phyloP scores from a whole-genome alignment of 2,113 vertebrate genomes.

The Columba janthina region DNA sequence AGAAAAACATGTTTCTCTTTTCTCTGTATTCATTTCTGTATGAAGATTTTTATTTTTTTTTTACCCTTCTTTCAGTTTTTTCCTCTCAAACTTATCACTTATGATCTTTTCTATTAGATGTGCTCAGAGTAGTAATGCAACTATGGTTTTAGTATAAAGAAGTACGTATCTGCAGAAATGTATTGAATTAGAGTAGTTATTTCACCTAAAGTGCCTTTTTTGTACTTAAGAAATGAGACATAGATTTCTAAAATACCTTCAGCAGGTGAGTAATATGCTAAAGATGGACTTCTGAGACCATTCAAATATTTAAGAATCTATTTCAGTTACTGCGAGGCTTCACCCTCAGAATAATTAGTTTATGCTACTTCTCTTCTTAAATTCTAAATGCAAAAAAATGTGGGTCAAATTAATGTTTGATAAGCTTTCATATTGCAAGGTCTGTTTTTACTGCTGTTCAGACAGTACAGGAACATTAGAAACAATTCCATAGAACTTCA shows the following conservation, averaged over 20 bases:
- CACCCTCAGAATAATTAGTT: background rate
- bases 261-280: background rate
- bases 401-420: background rate
- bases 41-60: slow-evolving; percentile 22
- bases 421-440: background rate
- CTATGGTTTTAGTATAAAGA: background rate
- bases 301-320: background rate
- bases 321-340: background rate
- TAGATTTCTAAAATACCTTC: slow-evolving; percentile 24
- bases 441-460: background rate
- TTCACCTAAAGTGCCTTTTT: background rate
- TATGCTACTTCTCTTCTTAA: background rate
- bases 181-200: background rate
- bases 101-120: background rate
- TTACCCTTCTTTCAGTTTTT: slow-evolving; percentile 13
- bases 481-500: background rate
- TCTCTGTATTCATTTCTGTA: background rate
- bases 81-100: background rate
- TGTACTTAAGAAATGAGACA: background rate
- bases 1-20: background rate
- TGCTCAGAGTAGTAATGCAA: background rate
- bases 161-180: background rate
- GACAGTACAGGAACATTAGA: background rate
- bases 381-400: background rate
- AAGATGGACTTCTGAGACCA: background rate